These are phyloP conservation scores for Pantherophis alleghaniensis DNA, from an alignment of 2,797 vertebrate genomes.

Conservation along the genomic window DNA sequence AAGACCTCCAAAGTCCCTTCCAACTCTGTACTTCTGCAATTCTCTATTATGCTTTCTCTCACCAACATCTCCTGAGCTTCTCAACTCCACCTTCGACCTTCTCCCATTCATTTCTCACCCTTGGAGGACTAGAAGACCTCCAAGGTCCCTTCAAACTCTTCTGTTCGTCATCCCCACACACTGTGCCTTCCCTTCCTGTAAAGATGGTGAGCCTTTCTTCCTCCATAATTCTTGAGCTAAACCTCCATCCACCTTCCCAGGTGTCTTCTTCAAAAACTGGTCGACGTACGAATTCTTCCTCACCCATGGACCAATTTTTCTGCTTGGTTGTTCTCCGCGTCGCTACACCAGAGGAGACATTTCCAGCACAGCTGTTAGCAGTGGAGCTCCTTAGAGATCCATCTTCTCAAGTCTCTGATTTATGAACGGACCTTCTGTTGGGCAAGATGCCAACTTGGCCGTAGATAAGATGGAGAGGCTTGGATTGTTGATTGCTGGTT, in stretches of 20 bases:
- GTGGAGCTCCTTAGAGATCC: neutral
- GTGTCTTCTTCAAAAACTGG: neutral
- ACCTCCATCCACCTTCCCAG: neutral
- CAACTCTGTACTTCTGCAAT: no score
- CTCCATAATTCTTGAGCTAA: neutral
- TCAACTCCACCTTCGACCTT: neutral
- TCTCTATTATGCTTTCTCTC: neutral
- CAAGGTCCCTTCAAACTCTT: no score
- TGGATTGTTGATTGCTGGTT: neutral
- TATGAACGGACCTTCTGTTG: neutral
- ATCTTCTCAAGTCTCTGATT: neutral
- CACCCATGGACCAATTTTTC: neutral
- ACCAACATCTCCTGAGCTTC: neutral
- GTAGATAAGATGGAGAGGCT: neutral
- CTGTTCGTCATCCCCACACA: no score
- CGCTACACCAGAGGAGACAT: neutral
- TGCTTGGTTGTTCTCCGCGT: neutral
- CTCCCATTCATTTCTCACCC: neutral
- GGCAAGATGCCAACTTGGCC: neutral
- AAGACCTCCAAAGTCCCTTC: no score
- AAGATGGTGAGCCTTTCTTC: no score
- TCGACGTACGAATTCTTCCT: neutral
- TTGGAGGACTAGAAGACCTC: no score
- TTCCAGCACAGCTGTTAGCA: neutral
- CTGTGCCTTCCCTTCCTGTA: no score